Conservation (phyloP, 2,888 invertebrate genomes). For the Zootermopsis nevadensis region DNA sequence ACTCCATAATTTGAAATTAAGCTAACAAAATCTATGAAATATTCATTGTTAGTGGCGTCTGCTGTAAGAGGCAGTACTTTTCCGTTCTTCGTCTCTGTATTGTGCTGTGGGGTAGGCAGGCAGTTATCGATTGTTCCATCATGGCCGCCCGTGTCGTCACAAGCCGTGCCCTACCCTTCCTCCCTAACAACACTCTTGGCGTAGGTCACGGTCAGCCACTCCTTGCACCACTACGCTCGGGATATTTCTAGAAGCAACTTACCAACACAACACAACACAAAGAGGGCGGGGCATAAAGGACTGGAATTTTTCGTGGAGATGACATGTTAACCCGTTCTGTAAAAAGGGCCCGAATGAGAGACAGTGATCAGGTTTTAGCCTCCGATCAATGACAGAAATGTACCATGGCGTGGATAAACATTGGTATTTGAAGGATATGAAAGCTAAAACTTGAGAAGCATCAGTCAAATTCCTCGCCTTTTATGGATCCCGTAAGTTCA, state of each 20-base stretch:
- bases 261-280: not conserved
- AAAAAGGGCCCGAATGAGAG: not conserved
- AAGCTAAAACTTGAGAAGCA: too few species aligned
- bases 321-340: not conserved
- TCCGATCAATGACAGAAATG: too few species aligned
- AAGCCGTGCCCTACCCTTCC: conserved; percentile 21
- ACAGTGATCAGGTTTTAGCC: too few species aligned
- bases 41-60: not conserved
- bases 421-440: too few species aligned
- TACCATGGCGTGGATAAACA: too few species aligned
- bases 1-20: too few species aligned
- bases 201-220: conserved; percentile 37
- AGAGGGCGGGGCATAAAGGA: not conserved
- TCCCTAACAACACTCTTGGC: conserved; percentile 26
- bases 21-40: too few species aligned
- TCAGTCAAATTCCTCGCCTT: too few species aligned
- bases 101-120: not conserved
- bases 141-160: conserved; percentile 7
- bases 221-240: not conserved
- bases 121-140: conserved; percentile 15
- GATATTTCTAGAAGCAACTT: conserved; percentile 1
- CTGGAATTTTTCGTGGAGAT: not conserved
- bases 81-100: not conserved
- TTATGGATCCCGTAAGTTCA: too few species aligned
- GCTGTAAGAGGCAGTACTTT: not conserved